Conservation (phyloP, 2,797 vertebrate genomes). For the Acanthiza pusilla region DNA sequence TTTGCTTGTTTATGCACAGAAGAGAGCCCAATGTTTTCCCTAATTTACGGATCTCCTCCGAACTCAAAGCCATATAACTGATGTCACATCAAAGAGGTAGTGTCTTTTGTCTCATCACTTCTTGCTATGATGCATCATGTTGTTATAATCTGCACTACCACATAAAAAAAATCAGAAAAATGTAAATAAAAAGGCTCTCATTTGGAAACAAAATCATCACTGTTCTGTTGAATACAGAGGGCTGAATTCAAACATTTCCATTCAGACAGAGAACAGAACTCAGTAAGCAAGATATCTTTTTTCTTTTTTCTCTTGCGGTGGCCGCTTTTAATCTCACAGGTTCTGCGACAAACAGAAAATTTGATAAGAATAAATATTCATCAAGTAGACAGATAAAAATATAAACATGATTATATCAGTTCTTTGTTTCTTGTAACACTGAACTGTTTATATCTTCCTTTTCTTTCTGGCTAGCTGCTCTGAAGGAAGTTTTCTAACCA, state of each 20-base stretch:
- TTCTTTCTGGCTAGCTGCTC: neutral
- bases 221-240: neutral
- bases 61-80: constrained; percentile 9
- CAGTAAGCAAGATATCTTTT: neutral
- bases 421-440: neutral
- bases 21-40: neutral
- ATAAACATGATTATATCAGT: neutral
- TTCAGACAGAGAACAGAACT: neutral
- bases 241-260: neutral
- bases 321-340: neutral
- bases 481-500: neutral
- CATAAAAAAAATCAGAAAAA: neutral
- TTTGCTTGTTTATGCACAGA: constrained; percentile 3
- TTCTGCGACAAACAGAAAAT: neutral
- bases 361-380: neutral
- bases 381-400: neutral
- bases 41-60: neutral
- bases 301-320: neutral
- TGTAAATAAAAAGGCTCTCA: neutral
- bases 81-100: neutral
- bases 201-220: neutral
- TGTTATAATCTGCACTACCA: neutral
- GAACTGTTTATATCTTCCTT: neutral
- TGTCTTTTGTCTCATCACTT: neutral
- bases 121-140: neutral